Percentiles rank a stretch among this genome's conserved stretches.
These are phyloP conservation scores for Diaphora mendica DNA, from an alignment of 2,888 invertebrate genomes.

Conservation along the genomic window DNA sequence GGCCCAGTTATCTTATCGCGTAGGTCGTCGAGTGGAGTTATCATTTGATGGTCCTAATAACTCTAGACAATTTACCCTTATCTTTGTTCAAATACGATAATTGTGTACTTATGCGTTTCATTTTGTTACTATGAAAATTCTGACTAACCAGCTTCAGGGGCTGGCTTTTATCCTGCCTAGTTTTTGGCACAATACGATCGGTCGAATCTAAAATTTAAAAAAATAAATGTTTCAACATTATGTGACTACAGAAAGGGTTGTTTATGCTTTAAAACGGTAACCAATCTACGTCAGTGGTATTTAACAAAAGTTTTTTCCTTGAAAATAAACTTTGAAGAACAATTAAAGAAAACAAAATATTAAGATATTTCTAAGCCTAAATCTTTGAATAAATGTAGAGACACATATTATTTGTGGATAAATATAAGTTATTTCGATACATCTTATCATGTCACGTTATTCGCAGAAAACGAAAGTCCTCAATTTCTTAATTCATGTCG, in stretches of 20 bases:
- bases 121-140: conserved; percentile 4
- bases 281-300: conserved; percentile 1
- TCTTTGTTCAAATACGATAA: conserved; percentile 1
- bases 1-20: conserved; percentile 21
- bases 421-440: not conserved
- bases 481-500: not conserved
- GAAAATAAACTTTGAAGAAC: not conserved
- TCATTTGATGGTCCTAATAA: conserved; percentile 12
- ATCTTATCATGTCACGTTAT: conserved; percentile 4
- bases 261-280: not conserved
- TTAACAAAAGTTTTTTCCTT: not conserved
- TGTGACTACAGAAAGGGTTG: not conserved
- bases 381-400: not conserved
- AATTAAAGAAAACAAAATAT: not conserved
- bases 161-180: not conserved
- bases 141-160: not conserved
- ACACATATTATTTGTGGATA: not conserved
- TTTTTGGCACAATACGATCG: not conserved
- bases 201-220: not conserved
- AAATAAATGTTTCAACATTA: not conserved
- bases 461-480: not conserved
- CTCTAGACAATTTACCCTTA: conserved; percentile 14
- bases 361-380: not conserved
- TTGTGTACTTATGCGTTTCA: not conserved
- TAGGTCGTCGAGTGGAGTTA: not conserved